These are phyloP conservation scores for Labeo calbasu DNA, from an alignment of 2,797 vertebrate genomes.

Conservation along the genomic window DNA sequence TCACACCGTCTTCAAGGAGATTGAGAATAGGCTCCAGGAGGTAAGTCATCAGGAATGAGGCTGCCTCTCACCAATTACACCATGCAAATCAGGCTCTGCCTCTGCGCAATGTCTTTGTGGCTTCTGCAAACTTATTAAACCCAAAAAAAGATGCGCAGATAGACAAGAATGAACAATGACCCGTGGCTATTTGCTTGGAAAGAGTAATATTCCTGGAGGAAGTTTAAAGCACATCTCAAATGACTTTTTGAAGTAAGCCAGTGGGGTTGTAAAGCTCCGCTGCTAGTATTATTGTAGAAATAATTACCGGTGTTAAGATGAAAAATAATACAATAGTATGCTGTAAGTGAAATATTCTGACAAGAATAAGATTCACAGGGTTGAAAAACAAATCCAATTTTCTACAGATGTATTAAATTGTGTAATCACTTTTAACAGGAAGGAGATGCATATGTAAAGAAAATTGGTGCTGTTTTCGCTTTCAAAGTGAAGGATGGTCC, in stretches of 20 bases:
- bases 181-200: neutral
- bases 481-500: constrained; percentile 94
- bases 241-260: neutral
- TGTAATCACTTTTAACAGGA: constrained; percentile 76
- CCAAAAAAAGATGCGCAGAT: neutral
- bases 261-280: neutral
- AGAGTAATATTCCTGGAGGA: neutral
- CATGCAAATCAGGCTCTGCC: neutral
- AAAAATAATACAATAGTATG: neutral
- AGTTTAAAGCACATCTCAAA: neutral
- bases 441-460: constrained; percentile 90
- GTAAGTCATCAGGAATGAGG: constrained; percentile 68
- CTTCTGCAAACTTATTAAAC: neutral
- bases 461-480: constrained; percentile 90
- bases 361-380: neutral
- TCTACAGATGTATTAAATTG: neutral
- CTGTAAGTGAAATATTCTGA: neutral
- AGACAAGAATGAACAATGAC: neutral
- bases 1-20: constrained; percentile 88
- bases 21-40: constrained; percentile 89
- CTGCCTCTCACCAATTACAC: constrained; percentile 2
- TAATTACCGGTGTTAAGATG: neutral
- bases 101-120: neutral
- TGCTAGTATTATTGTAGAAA: neutral
- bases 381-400: neutral